phyloP scores from a whole-genome alignment of 2,113 vertebrate genomes.

The Dendrocopos noguchii region DNA sequence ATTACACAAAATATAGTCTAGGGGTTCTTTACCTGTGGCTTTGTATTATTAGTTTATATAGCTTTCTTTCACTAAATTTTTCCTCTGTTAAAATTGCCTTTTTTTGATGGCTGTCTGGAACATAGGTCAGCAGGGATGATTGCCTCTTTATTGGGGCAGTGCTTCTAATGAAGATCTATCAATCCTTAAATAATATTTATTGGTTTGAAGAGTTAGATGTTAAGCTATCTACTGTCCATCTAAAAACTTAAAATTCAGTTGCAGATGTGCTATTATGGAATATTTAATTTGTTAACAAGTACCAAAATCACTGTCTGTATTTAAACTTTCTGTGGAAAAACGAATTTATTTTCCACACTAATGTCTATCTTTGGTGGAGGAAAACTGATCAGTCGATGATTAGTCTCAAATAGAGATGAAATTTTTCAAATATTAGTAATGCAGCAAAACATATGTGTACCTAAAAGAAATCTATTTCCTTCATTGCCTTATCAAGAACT shows the following conservation, averaged over 20 bases:
- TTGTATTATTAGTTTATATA: neutral
- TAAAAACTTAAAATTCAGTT: neutral
- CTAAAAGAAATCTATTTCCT: neutral
- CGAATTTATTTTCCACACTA: neutral
- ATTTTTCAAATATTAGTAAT: neutral
- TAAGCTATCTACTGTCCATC: neutral
- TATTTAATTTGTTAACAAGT: neutral
- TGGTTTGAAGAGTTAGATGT: neutral
- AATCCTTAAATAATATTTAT: neutral
- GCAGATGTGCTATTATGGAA: neutral
- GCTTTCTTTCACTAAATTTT: neutral
- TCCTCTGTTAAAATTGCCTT: neutral
- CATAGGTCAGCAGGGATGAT: neutral
- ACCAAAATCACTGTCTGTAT: neutral
- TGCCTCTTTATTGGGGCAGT: neutral
- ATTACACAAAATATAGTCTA: neutral
- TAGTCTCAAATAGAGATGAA: neutral
- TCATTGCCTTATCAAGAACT: neutral
- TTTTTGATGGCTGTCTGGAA: neutral
- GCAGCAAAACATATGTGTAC: accelerated
- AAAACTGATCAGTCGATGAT: neutral
- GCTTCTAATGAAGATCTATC: neutral
- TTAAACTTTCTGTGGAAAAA: neutral
- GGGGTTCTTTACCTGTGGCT: neutral
- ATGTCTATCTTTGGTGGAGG: neutral